Conservation (phyloP, 2,888 invertebrate genomes). For the Caenorhabditis sp. region DNA sequence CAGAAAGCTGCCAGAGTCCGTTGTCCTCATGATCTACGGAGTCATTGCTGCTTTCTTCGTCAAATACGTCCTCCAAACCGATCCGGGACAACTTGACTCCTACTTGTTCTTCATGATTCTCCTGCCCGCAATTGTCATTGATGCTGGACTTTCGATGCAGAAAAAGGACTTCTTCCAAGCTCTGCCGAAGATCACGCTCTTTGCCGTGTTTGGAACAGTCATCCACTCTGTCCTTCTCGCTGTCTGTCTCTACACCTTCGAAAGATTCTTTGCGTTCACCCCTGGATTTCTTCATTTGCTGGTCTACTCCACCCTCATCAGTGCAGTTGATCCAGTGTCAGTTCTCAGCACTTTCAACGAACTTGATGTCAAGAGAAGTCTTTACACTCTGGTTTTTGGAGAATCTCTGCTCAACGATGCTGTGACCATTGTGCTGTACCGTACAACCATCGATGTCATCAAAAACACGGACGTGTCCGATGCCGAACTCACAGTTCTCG, state of each 20-base stretch:
- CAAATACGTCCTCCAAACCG: conserved; percentile 12
- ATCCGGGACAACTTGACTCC: conserved; percentile 27
- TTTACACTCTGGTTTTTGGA: conserved; percentile 69
- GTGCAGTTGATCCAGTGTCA: conserved; percentile 81
- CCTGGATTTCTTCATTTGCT: conserved; percentile 50
- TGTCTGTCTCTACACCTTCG: conserved; percentile 6
- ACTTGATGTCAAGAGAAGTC: conserved; percentile 87
- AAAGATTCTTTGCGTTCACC: conserved; percentile 2
- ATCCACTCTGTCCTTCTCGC: conserved; percentile 88
- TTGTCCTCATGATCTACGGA: conserved; percentile 71
- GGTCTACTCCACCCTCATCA: conserved; percentile 73
- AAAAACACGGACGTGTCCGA: conserved; percentile 53
- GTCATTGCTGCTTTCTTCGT: conserved; percentile 63
- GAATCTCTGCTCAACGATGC: conserved; percentile 85
- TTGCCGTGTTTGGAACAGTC: conserved; percentile 94
- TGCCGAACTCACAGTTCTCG: not conserved
- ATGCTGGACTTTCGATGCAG: conserved; percentile 99
- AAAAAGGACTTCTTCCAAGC: conserved; percentile 96
- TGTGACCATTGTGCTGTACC: conserved; percentile 89
- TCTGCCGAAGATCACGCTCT: conserved; percentile 94
- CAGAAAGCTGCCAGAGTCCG: conserved; percentile 70
- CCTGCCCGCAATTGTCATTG: conserved; percentile 97
- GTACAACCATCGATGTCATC: conserved; percentile 70
- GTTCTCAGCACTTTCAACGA: conserved; percentile 84
- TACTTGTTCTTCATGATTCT: conserved; percentile 96